Base-by-base conservation (phyloP, 2,797 vertebrate genomes). In the Chrosomus eos region DNA sequence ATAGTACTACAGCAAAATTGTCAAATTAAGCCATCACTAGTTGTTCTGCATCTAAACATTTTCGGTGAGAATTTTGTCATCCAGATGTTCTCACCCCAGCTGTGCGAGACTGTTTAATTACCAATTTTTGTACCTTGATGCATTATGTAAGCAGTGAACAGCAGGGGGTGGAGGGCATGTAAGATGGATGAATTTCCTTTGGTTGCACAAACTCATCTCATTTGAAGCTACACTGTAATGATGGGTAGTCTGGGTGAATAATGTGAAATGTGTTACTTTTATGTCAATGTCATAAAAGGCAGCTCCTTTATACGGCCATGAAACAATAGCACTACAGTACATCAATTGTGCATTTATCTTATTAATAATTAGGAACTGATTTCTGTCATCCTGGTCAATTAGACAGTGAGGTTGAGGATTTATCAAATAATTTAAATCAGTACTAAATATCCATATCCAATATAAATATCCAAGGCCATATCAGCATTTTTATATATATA, bases 141-240 rank as follows among this genome's bases (percentile, higher is more conserved):
- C 74, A 91, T 90, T 90, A 89, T 90, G 89, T 55, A 91, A 83
- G 84, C 23, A 45, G 78, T 7, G 19, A 88, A 74, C 81, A 78
- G 85, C 31, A 82, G 73, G 43, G 81, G 70, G 19, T 68, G 53
- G 43, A 83, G 84, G 82, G 43, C 80, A 85, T 81, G 83, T 88
- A 11, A 84, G 80, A 71, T 74, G 45, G 79, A 70, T 80, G 33
- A 74, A 86, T 66, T 88, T 84, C 48, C 55, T 87, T 88, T 90
- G 70, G 5, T 33, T 64, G 43, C 3, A 2, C 38, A 18, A 68
- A 36, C 64, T 18, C 38, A 68, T 68, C 43, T 53, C 6, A 48
- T 88, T 88, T 85, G 84, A 67, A 77, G 66, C 62, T 83, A 71
- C 75, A 18, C 88, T 81, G 62, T 80, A 82, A 86, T 85, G 26